Evolutionary conservation across 2,113 vertebrate genomes (phyloP).

Genomic region (Neotragus pygmaeus): DNA sequence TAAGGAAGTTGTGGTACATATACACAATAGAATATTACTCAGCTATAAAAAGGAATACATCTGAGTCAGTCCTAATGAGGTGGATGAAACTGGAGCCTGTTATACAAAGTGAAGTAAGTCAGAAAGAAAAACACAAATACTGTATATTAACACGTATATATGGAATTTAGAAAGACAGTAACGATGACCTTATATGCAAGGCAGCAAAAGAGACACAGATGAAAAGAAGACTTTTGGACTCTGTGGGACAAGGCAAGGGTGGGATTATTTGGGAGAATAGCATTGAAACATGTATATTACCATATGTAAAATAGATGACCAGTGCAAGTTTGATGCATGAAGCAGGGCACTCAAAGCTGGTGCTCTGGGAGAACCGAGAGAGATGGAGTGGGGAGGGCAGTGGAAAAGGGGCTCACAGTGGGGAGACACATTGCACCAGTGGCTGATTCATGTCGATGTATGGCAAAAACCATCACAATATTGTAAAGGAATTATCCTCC

Average conservation of each 20-base stretch:
- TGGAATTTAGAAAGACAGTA: not conserved
- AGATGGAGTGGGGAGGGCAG: not conserved
- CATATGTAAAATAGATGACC: too few species aligned
- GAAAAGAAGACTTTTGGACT: not conserved
- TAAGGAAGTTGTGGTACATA: not conserved
- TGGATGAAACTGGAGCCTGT: not conserved
- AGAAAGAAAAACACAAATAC: not conserved
- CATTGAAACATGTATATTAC: not conserved
- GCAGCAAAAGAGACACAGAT: not conserved
- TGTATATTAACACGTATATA: not conserved
- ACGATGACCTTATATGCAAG: not conserved
- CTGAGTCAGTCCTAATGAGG: not conserved
- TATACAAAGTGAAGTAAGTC: not conserved
- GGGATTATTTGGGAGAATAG: not conserved
- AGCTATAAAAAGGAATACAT: not conserved
- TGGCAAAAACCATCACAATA: not conserved
- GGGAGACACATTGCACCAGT: not conserved
- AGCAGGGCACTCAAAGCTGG: too few species aligned
- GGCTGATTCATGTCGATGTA: not conserved
- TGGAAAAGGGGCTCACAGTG: not conserved
- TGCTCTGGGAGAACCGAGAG: not conserved
- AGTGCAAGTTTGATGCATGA: too few species aligned
- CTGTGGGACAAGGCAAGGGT: not conserved
- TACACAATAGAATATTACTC: not conserved
- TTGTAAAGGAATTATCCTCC: not conserved